Evolutionary conservation across 2,888 invertebrate species (phyloP), one percentile per base, ranked within the genome.

Genomic region (Troilus luridus): DNA sequence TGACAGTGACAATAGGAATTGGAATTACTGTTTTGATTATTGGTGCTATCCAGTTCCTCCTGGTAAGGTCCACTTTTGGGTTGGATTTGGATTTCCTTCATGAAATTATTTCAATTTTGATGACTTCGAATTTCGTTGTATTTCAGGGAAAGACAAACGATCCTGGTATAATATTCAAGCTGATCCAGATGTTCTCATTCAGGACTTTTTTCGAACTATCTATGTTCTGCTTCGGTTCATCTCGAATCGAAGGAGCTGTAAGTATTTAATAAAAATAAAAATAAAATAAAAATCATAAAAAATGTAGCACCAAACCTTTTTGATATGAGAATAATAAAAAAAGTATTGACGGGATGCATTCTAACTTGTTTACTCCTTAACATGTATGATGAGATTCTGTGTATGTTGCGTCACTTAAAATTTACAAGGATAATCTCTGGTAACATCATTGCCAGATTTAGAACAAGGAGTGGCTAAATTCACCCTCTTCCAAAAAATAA

Each of bases 201-300:
- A 77, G 72, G 9, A 77, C 72, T 8, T 77, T 77, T 41, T 77
- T 77, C 19, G 72, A 77, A 77, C 27, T 77, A 41, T 41, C 27
- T 8, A 77, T 77, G 72, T 77, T 77, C 41, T 77, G 72, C 41
- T 77, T 77, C 72, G 72, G 72, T 41, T 77, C 72, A 12, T 77
- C 72, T 19, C 27, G 72, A 19, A 14, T 77, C 9, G 72, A 77
- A 77, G 72, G 10, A 41, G 72, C 72, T 17, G 72, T 77, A 19
- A 77, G 72, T 77, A 27, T 77, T 11, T 19, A 24, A 67, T 24
- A 0, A 2, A 12, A 67, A 24, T 12, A 24, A 12, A 12, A 11
- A 7, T 67, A 41, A 41, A 41, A 41, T 41, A 3, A 41, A 1
- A 41, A 41, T 41, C 5, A 41, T 41, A 41, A 41, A 41, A 41